A percentile compares a stretch with the other conserved stretches of the same genome.
Conservation (phyloP, 1,140 invertebrate species). For the Arion vulgaris region DNA sequence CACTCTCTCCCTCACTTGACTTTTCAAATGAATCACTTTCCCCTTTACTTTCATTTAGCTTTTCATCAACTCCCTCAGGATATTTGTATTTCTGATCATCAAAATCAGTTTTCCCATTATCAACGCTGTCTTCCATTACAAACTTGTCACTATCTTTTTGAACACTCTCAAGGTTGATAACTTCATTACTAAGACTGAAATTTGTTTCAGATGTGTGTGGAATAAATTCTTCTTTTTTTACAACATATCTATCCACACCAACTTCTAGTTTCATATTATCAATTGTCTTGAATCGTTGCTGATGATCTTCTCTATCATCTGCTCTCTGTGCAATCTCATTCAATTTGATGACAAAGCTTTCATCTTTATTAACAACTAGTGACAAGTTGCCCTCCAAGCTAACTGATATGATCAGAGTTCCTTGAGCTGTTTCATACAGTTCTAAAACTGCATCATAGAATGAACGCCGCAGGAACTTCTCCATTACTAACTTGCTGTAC, state of each 20-base stretch:
- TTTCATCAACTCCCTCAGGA: not conserved
- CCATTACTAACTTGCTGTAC: conserved; percentile 45
- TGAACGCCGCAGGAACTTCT: conserved; percentile 44
- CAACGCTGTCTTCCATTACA: not conserved
- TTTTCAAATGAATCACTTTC: conserved; percentile 35
- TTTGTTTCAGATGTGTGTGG: not conserved
- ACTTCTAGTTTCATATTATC: conserved; percentile 20
- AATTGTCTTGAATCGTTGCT: conserved; percentile 16
- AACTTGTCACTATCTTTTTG: conserved; percentile 25
- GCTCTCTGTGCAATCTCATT: conserved; percentile 50
- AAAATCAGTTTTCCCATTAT: not conserved
- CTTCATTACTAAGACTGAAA: conserved; percentile 15
- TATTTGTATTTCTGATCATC: conserved; percentile 29
- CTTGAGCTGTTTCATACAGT: conserved; percentile 45
- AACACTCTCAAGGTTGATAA: conserved; percentile 24
- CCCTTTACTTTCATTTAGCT: conserved; percentile 22
- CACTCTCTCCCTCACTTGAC: conserved; percentile 28
- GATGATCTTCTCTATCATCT: conserved; percentile 40
- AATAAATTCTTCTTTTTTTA: conserved; percentile 35
- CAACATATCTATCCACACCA: conserved; percentile 11
- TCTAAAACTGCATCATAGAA: conserved; percentile 50
- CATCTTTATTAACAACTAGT: conserved; percentile 46
- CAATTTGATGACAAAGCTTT: conserved; percentile 45
- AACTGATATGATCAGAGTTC: conserved; percentile 43
- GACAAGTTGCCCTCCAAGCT: conserved; percentile 46